A percentile compares a stretch with the other conserved stretches of the same genome.
Conservation (phyloP, 2,113 vertebrate genomes). For the Osmerus eperlanus region DNA sequence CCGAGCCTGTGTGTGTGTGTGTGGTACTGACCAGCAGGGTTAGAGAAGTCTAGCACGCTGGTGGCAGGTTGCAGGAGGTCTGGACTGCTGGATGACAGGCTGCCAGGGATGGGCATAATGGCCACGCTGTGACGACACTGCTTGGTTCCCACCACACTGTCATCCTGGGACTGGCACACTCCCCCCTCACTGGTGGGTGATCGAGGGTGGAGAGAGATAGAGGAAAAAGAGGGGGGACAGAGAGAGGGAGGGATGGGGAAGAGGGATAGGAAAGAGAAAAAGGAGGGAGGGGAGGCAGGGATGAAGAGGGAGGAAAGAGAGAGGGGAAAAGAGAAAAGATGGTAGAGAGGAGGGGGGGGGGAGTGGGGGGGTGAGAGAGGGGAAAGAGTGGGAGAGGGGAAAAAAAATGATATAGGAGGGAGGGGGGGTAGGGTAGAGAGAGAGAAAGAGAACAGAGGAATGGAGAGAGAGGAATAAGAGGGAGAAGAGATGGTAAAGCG, state of each 20-base stretch:
- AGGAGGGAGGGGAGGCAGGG: neutral
- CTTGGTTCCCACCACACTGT: conserved; percentile 94
- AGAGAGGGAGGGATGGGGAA: neutral
- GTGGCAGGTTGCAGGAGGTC: conserved; percentile 91
- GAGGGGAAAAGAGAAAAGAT: too few relatives aligned
- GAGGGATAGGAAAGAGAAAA: neutral
- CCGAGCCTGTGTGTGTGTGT: neutral
- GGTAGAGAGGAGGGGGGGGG: neutral
- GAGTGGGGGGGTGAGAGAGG: neutral
- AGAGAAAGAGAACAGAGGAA: too few relatives aligned
- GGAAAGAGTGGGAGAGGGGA: neutral
- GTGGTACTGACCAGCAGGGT: conserved; percentile 80
- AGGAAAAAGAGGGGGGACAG: neutral
- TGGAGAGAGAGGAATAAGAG: neutral
- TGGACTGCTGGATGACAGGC: conserved; percentile 91
- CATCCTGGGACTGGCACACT: conserved; percentile 92
- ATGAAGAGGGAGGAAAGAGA: neutral
- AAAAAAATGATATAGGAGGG: too few relatives aligned
- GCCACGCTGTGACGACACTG: conserved; percentile 93
- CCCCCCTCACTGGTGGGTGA: conserved; percentile 80
- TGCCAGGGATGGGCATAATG: conserved; percentile 92
- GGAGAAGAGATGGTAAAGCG: neutral
- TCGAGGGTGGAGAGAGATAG: neutral
- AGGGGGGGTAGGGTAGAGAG: too few relatives aligned
- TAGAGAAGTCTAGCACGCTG: conserved; percentile 89